phyloP scores from a whole-genome alignment of 92 coral and sea anemone genomes.

The Siderastrea radians region DNA sequence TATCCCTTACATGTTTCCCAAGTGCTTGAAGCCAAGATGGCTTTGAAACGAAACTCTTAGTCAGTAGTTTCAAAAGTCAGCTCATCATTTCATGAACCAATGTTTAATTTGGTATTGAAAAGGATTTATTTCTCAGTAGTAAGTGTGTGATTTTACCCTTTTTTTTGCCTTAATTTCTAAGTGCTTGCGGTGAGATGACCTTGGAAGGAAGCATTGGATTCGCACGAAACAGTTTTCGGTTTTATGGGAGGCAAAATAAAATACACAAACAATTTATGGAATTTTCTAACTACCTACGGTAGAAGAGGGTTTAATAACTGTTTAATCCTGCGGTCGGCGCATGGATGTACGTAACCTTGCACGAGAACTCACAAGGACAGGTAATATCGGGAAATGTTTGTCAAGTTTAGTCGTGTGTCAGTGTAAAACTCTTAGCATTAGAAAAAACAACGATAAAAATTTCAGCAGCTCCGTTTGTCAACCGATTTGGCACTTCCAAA shows the following conservation, averaged over 20 bases:
- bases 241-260: constrained; percentile 15
- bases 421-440: too few relatives aligned
- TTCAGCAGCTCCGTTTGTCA: too few relatives aligned
- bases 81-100: not conserved
- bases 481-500: too few relatives aligned
- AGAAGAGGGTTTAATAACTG: not conserved
- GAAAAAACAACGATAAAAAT: too few relatives aligned
- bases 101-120: not conserved
- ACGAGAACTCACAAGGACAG: too few relatives aligned
- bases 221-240: not conserved
- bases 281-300: not conserved
- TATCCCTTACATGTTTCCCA: too few relatives aligned
- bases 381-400: too few relatives aligned
- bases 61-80: too few relatives aligned
- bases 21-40: too few relatives aligned
- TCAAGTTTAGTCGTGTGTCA: too few relatives aligned
- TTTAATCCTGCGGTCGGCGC: not conserved
- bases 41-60: too few relatives aligned
- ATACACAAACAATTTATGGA: not conserved
- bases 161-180: not conserved
- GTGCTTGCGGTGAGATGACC: not conserved
- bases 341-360: too few relatives aligned
- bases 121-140: constrained; percentile 3
- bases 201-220: constrained; percentile 11
- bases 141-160: not conserved